Evolutionary conservation across 2,113 vertebrate genomes (phyloP).

Genomic region (Stercorarius parasiticus): DNA sequence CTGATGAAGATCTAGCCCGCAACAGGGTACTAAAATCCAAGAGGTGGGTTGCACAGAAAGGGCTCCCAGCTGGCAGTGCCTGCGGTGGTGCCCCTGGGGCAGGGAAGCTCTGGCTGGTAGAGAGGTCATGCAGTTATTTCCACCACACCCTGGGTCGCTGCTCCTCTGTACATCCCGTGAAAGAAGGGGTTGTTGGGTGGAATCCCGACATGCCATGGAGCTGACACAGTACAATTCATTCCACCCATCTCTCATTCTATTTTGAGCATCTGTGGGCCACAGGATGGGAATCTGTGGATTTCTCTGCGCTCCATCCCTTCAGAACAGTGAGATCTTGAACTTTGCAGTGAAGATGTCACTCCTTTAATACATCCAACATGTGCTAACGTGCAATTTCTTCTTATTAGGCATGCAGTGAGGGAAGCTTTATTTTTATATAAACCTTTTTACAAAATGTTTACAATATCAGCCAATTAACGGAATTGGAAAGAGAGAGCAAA

Average conservation of each 20-base stretch:
- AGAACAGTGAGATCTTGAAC: background rate
- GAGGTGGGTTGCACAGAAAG: background rate
- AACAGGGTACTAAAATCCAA: background rate
- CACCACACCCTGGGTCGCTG: background rate
- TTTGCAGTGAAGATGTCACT: background rate
- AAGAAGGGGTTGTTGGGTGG: background rate
- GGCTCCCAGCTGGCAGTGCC: background rate
- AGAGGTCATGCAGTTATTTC: background rate
- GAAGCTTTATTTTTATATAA: background rate
- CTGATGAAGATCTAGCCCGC: background rate
- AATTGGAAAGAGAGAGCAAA: background rate
- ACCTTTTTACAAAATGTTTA: background rate
- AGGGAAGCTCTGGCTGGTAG: background rate
- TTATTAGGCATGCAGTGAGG: background rate
- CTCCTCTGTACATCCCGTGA: background rate
- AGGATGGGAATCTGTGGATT: background rate
- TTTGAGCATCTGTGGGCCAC: background rate
- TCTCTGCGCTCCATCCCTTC: background rate
- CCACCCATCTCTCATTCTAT: background rate
- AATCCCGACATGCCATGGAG: accelerated
- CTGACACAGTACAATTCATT: background rate
- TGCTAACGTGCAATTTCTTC: background rate
- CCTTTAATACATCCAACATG: background rate
- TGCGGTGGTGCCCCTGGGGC: background rate
- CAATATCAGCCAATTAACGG: background rate